Evolutionary conservation across 1,140 invertebrate species (phyloP), one percentile per base, ranked within the genome.

Genomic region (Mercenaria mercenaria): DNA sequence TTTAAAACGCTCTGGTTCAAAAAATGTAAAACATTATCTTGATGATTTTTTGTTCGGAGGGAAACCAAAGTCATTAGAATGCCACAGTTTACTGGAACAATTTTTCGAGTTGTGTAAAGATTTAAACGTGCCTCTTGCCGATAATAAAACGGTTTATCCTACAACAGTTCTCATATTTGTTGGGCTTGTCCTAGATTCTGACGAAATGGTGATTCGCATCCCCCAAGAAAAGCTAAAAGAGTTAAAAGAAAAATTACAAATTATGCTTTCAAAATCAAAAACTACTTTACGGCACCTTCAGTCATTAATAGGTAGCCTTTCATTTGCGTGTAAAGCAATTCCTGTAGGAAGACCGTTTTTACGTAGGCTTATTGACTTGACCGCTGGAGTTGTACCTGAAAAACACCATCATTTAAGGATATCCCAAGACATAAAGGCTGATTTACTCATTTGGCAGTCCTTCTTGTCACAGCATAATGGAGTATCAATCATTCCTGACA

Each of bases 381-480:
- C 79, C 20, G 56, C 56, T 15, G 47, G 82, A 3, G 34, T 81
- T 0, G 52, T 89, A 3, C 86, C 90, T 20, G 85, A 77, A 50
- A 3, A 67, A 52, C 34, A 88, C 64, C 74, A 93, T 41, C 80
- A 79, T 88, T 26, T 91, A 0, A 47, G 77, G 11, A 26, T 88
- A 11, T 80, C 34, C 0, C 23, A 69, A 29, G 64, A 52, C 1
- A 88, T 91, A 39, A 88, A 88, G 52, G 56, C 61, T 0, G 89
- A 90, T 39, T 11, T 92, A 1, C 0, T 43, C 11, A 87, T 90
- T 79, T 91, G 88, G 90, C 52, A 61, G 15, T 0, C 20, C 26
- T 90, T 91, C 77, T 59, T 91, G 4, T 20, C 59, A 20, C 10
- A 83, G 11, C 85, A 67, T 64, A 92, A 91, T 83, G 80, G 81